These are phyloP conservation scores for Hoplias malabaricus DNA, from an alignment of 2,113 vertebrate genomes.

Conservation along the genomic window DNA sequence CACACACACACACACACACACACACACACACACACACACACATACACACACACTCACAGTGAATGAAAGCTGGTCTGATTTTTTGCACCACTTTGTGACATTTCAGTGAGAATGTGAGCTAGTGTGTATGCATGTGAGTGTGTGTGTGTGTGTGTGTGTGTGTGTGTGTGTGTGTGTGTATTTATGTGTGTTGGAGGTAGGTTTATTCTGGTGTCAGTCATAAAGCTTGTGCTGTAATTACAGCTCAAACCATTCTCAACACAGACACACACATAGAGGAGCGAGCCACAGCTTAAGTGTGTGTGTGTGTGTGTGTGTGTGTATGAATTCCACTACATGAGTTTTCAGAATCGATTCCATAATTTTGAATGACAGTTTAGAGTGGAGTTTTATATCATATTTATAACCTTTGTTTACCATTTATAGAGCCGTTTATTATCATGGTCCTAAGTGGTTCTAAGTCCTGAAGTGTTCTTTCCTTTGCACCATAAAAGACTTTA, in stretches of 20 bases:
- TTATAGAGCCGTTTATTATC: too few species aligned
- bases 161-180: background rate
- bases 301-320: background rate
- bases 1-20: too few species aligned
- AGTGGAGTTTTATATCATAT: too few species aligned
- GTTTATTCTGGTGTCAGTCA: constrained; percentile 30
- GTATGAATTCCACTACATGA: background rate
- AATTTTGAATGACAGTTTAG: too few species aligned
- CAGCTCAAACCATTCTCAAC: constrained; percentile 12
- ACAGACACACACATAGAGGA: constrained; percentile 17
- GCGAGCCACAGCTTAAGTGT: constrained; percentile 1
- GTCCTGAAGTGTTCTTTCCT: too few species aligned
- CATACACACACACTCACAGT: background rate
- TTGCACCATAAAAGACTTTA: too few species aligned
- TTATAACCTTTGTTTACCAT: too few species aligned
- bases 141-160: background rate
- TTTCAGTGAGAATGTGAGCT: background rate
- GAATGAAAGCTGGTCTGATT: background rate
- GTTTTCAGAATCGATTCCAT: background rate
- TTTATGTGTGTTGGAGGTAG: constrained; percentile 26
- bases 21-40: too few species aligned
- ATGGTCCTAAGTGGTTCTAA: too few species aligned
- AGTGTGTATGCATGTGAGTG: constrained; percentile 2
- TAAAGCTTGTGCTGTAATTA: background rate
- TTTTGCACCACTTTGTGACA: background rate